Evolutionary conservation across 2,797 vertebrate genomes (phyloP), one percentile per base, ranked within the genome.

Genomic region (Thaleichthys pacificus): DNA sequence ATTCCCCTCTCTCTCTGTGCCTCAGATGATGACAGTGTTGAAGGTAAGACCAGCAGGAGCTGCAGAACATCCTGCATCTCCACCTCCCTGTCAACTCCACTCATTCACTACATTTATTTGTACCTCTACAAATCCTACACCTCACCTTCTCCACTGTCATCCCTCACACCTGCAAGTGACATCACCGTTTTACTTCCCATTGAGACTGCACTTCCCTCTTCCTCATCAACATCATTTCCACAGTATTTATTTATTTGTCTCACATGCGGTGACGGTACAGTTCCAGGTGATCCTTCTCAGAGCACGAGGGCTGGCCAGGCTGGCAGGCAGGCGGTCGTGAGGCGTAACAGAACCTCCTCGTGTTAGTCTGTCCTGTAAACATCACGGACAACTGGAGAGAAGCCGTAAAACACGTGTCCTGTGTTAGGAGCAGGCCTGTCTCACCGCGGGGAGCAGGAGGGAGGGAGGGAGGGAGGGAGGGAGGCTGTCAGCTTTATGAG

Each of bases 1-100:
- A 72, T 84, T 42, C 80, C n/a, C n/a, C 80, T 89, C 64, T 79
- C 76, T 78, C 75, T 73, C 77, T 85, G 90, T 87, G 80, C 57
- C 84, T 86, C 93, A 94, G 96, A 95, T 80, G 91, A 93, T 87
- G 93, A 94, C 80, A 91, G 87, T 91, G 93, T 87, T 90, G 89
- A 91, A 95, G 97, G 97, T 98, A 96, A 97, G 96, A 88, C 62
- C 35, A 63, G 47, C 61, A 12, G 6, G 12, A 57, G 35, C 49
- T 49, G 19, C 61, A 67, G 35, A 54, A 49, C 49, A 75, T 38
- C 8, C 15, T 35, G 6, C n/a, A 26, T 38, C 21, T 22, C 8
- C 54, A 30, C 51, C 54, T 70, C 24, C 49, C 61, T 66, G 56
- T 56, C 28, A 70, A 38, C 32, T 35, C 32, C 32, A 51, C 15